A percentile compares a stretch with the other conserved stretches of the same genome.
These are phyloP conservation scores for Cotesia congregata DNA, from an alignment of 2,888 invertebrate genomes.

Conservation along the genomic window DNA sequence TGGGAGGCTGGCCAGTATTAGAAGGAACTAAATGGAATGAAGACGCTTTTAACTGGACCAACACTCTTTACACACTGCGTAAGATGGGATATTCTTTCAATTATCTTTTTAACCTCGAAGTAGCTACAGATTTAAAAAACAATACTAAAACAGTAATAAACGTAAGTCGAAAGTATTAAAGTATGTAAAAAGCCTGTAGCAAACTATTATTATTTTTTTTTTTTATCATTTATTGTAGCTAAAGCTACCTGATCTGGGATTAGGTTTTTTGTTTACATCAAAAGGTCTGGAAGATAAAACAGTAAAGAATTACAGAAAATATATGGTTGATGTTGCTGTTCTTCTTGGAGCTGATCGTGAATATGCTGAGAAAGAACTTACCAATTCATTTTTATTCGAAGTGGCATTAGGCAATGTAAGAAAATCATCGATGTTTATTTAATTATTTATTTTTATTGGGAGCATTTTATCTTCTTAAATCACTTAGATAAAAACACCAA, in stretches of 20 bases:
- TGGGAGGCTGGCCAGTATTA: conserved; percentile 95
- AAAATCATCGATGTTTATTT: conserved; percentile 52
- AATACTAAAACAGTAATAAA: conserved; percentile 87
- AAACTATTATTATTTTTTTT: background rate
- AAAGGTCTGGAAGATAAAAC: conserved; percentile 86
- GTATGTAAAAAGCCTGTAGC: background rate
- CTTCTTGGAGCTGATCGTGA: conserved; percentile 84
- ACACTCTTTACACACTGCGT: conserved; percentile 86
- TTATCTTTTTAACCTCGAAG: conserved; percentile 91
- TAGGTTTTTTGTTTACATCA: conserved; percentile 87
- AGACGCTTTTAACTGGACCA: conserved; percentile 82
- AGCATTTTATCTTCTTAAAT: conserved; percentile 46
- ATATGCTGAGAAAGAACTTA: conserved; percentile 79
- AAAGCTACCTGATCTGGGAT: conserved; percentile 88
- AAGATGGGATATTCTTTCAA: conserved; percentile 87
- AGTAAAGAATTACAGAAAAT: conserved; percentile 84
- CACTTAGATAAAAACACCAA: no score
- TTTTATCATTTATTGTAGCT: conserved; percentile 73
- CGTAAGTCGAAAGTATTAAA: conserved; percentile 73
- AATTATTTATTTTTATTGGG: no score
- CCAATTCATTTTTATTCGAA: conserved; percentile 86
- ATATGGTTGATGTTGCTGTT: conserved; percentile 87
- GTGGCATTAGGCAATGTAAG: conserved; percentile 89
- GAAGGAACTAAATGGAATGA: conserved; percentile 83
- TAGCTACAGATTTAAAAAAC: conserved; percentile 90